Evolutionary conservation across 35 echinoderm and acorn worm genomes (phyloP).

Genomic region (Apostichopus parvimensis): DNA sequence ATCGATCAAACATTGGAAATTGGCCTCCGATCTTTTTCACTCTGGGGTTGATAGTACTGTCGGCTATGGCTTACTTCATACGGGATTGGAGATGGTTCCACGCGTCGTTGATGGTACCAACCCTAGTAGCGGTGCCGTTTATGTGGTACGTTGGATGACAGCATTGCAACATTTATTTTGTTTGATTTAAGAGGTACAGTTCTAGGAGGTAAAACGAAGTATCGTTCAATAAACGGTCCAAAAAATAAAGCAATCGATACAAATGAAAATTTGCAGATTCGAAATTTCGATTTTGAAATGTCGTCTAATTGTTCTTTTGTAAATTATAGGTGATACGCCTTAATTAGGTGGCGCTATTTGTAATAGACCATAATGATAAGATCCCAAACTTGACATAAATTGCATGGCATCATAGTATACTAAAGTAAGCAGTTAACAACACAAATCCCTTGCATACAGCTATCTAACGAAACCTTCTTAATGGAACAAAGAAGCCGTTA

Average conservation of each 20-base stretch:
- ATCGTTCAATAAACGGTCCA: not conserved
- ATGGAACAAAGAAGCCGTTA: too few species aligned
- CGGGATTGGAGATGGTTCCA: constrained; percentile 23
- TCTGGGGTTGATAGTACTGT: not conserved
- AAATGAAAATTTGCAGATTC: not conserved
- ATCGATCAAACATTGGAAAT: not conserved
- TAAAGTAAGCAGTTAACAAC: too few species aligned
- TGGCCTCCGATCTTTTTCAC: not conserved
- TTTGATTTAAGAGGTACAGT: not conserved
- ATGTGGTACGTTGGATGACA: not conserved
- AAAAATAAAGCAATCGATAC: not conserved
- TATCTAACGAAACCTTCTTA: too few species aligned
- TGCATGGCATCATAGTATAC: too few species aligned
- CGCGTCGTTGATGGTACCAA: not conserved
- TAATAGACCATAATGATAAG: too few species aligned
- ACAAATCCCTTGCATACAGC: too few species aligned
- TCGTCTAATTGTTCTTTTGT: too few species aligned
- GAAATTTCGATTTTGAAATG: too few species aligned
- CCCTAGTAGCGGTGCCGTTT: not conserved
- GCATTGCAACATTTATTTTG: too few species aligned
- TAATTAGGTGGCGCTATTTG: too few species aligned
- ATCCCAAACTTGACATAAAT: too few species aligned
- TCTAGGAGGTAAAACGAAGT: not conserved
- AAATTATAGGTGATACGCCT: too few species aligned
- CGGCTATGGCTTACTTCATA: constrained; percentile 7